phyloP scores from a whole-genome alignment of 1,140 invertebrate species.

The Lordiphosa mommai region DNA sequence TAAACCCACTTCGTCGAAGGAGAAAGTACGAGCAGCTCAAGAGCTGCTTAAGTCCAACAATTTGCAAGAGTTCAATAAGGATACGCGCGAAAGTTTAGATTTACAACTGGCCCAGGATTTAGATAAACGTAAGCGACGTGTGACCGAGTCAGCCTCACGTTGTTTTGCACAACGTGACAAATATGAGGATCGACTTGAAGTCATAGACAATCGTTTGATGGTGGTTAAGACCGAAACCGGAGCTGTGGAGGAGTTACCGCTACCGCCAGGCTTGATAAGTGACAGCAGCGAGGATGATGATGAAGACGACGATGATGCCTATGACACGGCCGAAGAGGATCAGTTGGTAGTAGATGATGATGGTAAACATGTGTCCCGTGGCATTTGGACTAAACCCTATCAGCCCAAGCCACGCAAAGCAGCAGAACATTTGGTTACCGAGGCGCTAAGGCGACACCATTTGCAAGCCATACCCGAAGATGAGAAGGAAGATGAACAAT shows the following conservation, averaged over 20 bases:
- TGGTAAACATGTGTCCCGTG: constrained; percentile 4
- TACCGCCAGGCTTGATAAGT: constrained; percentile 40
- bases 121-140: constrained; percentile 24
- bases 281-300: constrained; percentile 18
- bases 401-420: constrained; percentile 31
- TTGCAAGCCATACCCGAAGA: constrained; percentile 2
- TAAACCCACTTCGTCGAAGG: neutral
- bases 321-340: constrained; percentile 53
- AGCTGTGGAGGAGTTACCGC: constrained; percentile 43
- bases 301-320: constrained; percentile 28
- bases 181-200: constrained; percentile 61
- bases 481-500: constrained; percentile 17
- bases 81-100: constrained; percentile 35
- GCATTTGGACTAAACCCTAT: constrained; percentile 38
- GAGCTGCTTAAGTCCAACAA: constrained; percentile 27
- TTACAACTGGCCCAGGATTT: constrained; percentile 23
- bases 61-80: constrained; percentile 23
- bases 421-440: constrained; percentile 28
- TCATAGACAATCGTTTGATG: constrained; percentile 57
- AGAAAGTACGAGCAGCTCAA: constrained; percentile 45
- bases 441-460: constrained; percentile 9
- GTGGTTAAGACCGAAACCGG: constrained; percentile 65
- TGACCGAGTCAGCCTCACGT: constrained; percentile 30
- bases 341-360: neutral
- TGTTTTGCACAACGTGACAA: constrained; percentile 55